phyloP scores from a whole-genome alignment of 2,888 invertebrate genomes.

The Lepidonotus clava region DNA sequence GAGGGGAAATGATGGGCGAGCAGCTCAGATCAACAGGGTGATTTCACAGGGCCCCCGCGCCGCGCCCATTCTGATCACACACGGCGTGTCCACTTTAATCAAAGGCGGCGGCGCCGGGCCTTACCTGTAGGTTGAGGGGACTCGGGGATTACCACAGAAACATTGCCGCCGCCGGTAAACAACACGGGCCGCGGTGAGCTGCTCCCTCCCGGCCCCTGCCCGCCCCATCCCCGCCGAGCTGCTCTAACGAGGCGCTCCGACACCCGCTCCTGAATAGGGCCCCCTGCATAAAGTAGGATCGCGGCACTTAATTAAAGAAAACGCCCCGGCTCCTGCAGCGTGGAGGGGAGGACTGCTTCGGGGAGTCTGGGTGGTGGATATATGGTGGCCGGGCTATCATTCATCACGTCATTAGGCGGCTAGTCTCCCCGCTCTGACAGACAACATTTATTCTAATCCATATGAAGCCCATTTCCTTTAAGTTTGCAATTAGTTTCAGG shows the following conservation, averaged over 20 bases:
- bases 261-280: constrained; percentile 15
- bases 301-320: constrained; percentile 29
- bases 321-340: neutral
- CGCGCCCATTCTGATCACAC: constrained; percentile 25
- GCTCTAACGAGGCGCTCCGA: constrained; percentile 21
- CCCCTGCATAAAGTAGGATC: constrained; percentile 40
- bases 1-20: neutral
- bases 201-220: neutral
- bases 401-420: constrained; percentile 38
- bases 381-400: neutral
- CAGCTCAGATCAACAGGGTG: neutral
- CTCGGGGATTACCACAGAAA: constrained; percentile 8
- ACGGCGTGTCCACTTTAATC: constrained; percentile 35
- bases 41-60: constrained; percentile 3
- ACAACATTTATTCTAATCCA: neutral
- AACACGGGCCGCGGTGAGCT: constrained; percentile 13
- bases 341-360: neutral
- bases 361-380: neutral
- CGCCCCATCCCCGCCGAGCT: neutral
- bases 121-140: neutral
- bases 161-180: constrained; percentile 31
- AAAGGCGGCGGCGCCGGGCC: neutral
- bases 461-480: constrained; percentile 21
- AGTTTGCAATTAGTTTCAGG: constrained; percentile 32
- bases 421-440: neutral